Base-by-base conservation (phyloP, 2,888 invertebrate genomes). In the Coleophora deauratella region DNA sequence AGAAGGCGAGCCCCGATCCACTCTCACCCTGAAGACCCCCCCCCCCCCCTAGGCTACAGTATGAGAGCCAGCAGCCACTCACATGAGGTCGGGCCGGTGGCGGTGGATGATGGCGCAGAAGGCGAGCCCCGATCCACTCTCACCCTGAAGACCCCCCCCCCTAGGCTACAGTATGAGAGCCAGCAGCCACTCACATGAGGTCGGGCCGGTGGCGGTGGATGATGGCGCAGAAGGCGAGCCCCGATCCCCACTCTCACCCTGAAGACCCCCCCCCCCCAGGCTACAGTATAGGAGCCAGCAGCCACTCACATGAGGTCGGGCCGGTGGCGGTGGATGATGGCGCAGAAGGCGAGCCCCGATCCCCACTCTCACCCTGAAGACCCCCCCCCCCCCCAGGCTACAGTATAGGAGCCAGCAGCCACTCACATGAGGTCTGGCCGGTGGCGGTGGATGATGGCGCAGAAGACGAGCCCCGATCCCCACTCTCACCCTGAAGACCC, bases 321-420 rank as follows among this genome's bases (percentile, higher is more conserved):
- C 59, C 94, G 88, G 73, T 95, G 97, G 65, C 95, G 91, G 84
- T 97, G 96, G 64, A 98, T 93, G 49, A 98, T 90, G 38, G 97
- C 97, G 80, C 97, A 97, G 78, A 98, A 97, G 3, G 97, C 97
- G 81, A 98, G 91, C 3, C 98, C 98, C 65, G 97, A 97, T 42
- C 96, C 7, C 28, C 28, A 9, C 9, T 6, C 7, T 28, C 7
- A 28, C 7, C 7, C 9, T 28, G 28, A 9, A 8, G 28, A 28
- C 28, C 28, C 28, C 28, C 28, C 28, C 9, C 7, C 6, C 28
- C 28, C 28, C 28, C 28, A 6, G 28, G 27, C n/a, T n/a, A n/a
- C n/a, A n/a, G n/a, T n/a, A n/a, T n/a, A n/a, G n/a, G n/a, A n/a
- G n/a, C n/a, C n/a, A n/a, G n/a, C n/a, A n/a, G n/a, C n/a, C 32